Conservation (phyloP, 2,797 vertebrate species). For the Hemibagrus guttatus region DNA sequence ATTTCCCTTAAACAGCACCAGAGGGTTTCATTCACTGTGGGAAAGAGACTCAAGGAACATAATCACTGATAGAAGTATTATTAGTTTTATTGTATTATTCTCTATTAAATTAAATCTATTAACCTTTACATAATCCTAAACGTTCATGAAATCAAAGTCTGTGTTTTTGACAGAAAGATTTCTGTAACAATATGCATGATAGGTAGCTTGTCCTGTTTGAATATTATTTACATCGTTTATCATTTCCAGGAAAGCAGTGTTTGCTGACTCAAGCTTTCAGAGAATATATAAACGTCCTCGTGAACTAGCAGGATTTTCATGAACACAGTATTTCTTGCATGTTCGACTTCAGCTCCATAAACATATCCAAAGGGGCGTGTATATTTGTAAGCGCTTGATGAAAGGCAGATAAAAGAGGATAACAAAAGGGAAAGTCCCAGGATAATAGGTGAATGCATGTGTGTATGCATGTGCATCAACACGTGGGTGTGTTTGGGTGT, state of each 20-base stretch:
- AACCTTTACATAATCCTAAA: no score
- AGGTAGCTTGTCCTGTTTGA: no score
- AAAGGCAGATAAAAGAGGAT: background rate
- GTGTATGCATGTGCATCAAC: background rate
- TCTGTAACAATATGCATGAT: no score
- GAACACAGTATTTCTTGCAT: background rate
- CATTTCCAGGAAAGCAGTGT: no score
- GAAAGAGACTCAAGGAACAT: background rate
- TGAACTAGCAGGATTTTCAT: background rate
- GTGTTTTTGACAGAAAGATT: background rate
- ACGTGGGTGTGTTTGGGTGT: slow-evolving; percentile 1
- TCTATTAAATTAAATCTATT: background rate
- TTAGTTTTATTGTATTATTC: background rate
- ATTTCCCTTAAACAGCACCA: background rate
- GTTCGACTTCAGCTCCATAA: background rate
- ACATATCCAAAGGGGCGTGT: background rate
- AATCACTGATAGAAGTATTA: background rate
- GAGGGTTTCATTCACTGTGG: background rate
- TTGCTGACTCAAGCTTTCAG: background rate
- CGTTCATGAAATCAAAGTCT: background rate
- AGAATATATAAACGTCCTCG: background rate
- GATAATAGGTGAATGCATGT: background rate
- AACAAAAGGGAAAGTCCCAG: background rate
- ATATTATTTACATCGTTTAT: no score
- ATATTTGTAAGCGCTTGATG: background rate